Conservation (phyloP, 2,797 vertebrate species). For the Labroides dimidiatus region DNA sequence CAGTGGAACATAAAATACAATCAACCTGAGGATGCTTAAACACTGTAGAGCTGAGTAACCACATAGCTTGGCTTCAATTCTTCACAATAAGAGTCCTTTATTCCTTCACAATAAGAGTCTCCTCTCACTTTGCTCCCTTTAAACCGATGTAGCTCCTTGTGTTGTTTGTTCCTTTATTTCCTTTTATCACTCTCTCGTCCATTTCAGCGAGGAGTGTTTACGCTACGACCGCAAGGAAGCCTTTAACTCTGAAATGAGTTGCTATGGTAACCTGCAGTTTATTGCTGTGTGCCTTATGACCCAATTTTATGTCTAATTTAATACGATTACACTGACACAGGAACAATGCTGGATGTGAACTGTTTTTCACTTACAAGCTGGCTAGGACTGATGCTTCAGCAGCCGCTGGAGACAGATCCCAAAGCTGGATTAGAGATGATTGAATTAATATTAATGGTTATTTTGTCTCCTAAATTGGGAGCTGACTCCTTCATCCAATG, state of each 20-base stretch:
- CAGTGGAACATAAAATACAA: constrained; percentile 2
- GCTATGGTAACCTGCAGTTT: constrained; percentile 27
- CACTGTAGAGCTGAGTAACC: not conserved
- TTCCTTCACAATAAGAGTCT: not conserved
- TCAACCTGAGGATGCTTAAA: not conserved
- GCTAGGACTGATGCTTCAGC: not conserved
- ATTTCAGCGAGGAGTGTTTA: constrained; percentile 5
- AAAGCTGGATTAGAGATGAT: constrained; percentile 6
- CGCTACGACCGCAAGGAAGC: not conserved
- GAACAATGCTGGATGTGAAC: not conserved
- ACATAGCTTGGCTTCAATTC: not conserved
- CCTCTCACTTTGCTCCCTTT: too few species aligned
- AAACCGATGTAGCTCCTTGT: not conserved
- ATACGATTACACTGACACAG: not conserved
- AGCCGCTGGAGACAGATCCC: not conserved
- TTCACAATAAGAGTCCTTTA: not conserved
- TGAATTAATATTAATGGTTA: constrained; percentile 2
- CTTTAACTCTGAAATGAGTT: not conserved
- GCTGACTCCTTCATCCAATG: not conserved
- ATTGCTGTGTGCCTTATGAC: not conserved
- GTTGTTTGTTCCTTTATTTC: not conserved
- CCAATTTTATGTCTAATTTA: not conserved
- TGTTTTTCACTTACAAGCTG: not conserved
- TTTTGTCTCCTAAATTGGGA: constrained; percentile 8
- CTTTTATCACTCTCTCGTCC: not conserved